Evolutionary conservation across 1,140 invertebrate species (phyloP), one percentile per base, ranked within the genome.

Genomic region (Wiebesia pumilae): DNA sequence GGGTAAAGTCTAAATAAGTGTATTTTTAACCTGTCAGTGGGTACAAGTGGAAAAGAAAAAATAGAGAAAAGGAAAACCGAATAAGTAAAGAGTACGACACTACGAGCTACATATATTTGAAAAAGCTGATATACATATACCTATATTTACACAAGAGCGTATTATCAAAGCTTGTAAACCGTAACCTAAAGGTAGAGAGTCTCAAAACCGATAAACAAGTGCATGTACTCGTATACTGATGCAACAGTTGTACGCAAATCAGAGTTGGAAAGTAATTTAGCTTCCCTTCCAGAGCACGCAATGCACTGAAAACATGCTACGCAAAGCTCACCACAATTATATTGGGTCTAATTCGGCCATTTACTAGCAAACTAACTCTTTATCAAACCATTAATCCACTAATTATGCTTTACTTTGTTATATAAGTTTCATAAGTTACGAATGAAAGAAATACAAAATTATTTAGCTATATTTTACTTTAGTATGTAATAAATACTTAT

Each of bases 231-330:
- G 54, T 54, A 12, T 54, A 73, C 47, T 33, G 24, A 83, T 83
- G 71, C 38, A 27, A 73, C 33, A n/a, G 47, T 43, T 1, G 75
- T 27, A 69, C 14, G 81, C 40, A 43, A 21, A 30, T 69, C 24
- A 65, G 21, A 65, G 58, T 75, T 27, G 24, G 16, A 43, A 43
- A 85, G 77, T 81, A 85, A 84, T 84, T n/a, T 85, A 85, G 65
- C 47, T 85, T 85, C 33, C 65, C 27, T 81, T 85, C 21, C 40
- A 40, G 30, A 30, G 21, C 51, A 81, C 78, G 84, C 51, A 58
- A 84, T 84, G 54, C 40, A 7, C 47, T 54, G 43, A 24, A 65
- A 84, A 79, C 73, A 69, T 24, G 62, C 75, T 54, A 65, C 12
- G 24, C 12, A n/a, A 77, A 58, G 67, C 30, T 69, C 6, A 3